These are phyloP conservation scores for Cremastinae sp. DNA, from an alignment of 2,888 invertebrate species.

Conservation along the genomic window DNA sequence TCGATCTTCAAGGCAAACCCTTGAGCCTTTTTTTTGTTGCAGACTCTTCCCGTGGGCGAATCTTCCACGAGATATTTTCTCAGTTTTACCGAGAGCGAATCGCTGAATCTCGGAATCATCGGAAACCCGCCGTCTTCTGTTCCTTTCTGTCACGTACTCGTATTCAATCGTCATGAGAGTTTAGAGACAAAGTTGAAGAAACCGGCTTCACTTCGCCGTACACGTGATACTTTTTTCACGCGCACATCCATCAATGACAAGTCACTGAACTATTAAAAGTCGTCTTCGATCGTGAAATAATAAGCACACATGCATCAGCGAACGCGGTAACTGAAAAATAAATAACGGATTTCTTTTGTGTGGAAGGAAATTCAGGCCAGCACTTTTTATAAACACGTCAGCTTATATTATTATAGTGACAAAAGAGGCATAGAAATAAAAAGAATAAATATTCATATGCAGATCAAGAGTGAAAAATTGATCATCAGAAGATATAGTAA, in stretches of 20 bases:
- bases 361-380: too few species aligned
- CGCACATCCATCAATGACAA: conserved; percentile 15
- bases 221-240: conserved; percentile 31
- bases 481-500: too few species aligned
- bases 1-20: conserved; percentile 44
- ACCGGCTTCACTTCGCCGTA: background rate
- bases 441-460: too few species aligned
- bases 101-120: conserved; percentile 38
- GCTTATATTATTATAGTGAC: too few species aligned
- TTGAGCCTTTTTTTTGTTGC: conserved; percentile 15
- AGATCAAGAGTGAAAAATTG: too few species aligned
- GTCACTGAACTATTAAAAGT: too few species aligned
- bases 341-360: too few species aligned
- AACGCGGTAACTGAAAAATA: too few species aligned
- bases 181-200: conserved; percentile 10
- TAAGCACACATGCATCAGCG: conserved; percentile 43
- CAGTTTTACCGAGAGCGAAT: conserved; percentile 28
- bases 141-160: conserved; percentile 27
- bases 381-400: too few species aligned
- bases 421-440: too few species aligned
- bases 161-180: conserved; percentile 2
- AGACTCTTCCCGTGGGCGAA: conserved; percentile 30
- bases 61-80: conserved; percentile 36
- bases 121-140: conserved; percentile 9
- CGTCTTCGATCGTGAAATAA: too few species aligned